These are phyloP conservation scores for Chaetorhynchus papuensis DNA, from an alignment of 2,113 vertebrate species.

Conservation along the genomic window DNA sequence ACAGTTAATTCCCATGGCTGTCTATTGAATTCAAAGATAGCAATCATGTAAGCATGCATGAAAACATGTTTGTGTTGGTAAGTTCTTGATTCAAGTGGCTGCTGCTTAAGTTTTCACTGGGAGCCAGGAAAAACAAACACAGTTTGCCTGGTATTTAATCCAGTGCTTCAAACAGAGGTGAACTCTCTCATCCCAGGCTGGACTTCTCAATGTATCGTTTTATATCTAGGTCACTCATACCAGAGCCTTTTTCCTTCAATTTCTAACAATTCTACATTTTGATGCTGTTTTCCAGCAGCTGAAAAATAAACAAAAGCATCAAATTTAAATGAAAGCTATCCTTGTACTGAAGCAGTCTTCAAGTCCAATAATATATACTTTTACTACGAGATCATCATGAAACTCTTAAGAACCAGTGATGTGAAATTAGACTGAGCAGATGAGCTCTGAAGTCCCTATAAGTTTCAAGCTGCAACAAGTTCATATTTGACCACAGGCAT, in stretches of 20 bases:
- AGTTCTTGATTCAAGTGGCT: background rate
- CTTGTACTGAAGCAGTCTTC: background rate
- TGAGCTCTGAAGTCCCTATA: background rate
- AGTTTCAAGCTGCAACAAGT: background rate
- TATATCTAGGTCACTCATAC: background rate
- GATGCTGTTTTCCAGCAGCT: background rate
- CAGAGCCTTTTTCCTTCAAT: background rate
- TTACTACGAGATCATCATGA: background rate
- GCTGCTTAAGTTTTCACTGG: background rate
- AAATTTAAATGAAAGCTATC: background rate
- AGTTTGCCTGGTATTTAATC: background rate
- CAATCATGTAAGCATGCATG: background rate
- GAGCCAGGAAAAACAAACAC: constrained; percentile 38
- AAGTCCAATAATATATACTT: background rate
- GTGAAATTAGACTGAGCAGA: background rate
- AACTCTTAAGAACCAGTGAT: background rate
- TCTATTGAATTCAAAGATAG: background rate
- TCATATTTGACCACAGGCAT: background rate
- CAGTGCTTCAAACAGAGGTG: background rate
- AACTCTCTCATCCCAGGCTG: background rate
- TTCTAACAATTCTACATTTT: background rate
- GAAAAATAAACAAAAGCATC: background rate
- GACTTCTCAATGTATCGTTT: background rate
- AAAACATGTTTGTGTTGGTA: constrained; percentile 7
- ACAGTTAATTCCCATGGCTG: constrained; percentile 11